Conservation (phyloP, 2,797 vertebrate species). For the Adelosebastes latens region DNA sequence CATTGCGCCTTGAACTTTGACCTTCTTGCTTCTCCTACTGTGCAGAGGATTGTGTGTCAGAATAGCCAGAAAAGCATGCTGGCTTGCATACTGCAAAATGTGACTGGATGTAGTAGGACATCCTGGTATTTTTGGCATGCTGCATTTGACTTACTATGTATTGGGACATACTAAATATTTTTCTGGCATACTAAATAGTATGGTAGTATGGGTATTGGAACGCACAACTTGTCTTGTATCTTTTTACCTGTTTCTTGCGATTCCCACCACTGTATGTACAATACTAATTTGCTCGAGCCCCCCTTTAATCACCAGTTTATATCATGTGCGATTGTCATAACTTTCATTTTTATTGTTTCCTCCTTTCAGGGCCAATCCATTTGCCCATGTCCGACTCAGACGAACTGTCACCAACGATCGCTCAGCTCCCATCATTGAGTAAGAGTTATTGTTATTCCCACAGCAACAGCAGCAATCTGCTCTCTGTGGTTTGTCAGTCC, state of each 20-base stretch:
- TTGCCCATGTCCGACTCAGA: constrained; percentile 87
- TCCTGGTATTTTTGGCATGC: too few species aligned
- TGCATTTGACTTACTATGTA: too few species aligned
- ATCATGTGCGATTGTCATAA: neutral
- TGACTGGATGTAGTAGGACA: too few species aligned
- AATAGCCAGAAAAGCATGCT: too few species aligned
- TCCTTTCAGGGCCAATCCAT: constrained; percentile 84
- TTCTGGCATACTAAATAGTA: too few species aligned
- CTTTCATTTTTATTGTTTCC: neutral
- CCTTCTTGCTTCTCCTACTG: too few species aligned
- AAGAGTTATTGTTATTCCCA: constrained; percentile 33
- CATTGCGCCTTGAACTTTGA: too few species aligned
- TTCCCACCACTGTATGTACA: neutral
- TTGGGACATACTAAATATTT: accelerated
- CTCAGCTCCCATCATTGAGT: constrained; percentile 89
- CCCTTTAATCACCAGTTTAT: neutral
- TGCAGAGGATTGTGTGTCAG: too few species aligned
- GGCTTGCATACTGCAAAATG: too few species aligned
- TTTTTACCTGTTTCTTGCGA: neutral
- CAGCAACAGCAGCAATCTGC: neutral
- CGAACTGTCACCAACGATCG: constrained; percentile 90
- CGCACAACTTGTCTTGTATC: neutral
- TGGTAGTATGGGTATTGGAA: accelerated
- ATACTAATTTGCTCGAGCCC: neutral
- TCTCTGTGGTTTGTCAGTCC: constrained; percentile 26